Evolutionary conservation across 1,140 invertebrate species (phyloP).

Genomic region (Temnothorax curvispinosus): DNA sequence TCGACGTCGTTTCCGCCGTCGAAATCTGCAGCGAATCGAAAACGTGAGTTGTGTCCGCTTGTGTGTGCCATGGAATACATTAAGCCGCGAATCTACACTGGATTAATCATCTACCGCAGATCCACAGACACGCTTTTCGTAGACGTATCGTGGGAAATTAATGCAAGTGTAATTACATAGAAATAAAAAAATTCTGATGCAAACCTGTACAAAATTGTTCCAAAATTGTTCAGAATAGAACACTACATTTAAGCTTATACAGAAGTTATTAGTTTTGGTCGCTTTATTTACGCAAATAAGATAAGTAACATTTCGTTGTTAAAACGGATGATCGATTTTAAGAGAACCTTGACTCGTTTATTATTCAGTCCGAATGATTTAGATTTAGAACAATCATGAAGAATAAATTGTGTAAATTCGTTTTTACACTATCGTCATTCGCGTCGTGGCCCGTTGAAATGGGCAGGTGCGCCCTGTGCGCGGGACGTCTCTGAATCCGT

Average conservation of each 20-base stretch:
- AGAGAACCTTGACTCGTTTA: background rate
- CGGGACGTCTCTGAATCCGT: constrained; percentile 34
- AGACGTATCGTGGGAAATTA: background rate
- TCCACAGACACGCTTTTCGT: background rate
- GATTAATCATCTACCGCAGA: constrained; percentile 33
- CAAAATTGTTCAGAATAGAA: background rate
- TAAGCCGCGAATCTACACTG: constrained; percentile 22
- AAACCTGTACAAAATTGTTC: background rate
- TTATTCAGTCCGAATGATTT: background rate
- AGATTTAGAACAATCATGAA: background rate
- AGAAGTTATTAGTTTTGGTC: background rate
- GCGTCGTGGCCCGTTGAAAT: constrained; percentile 61
- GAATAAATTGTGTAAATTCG: constrained; percentile 13
- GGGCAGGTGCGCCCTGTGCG: constrained; percentile 33
- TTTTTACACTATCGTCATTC: constrained; percentile 50
- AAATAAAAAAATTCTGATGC: background rate
- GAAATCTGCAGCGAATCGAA: constrained; percentile 6
- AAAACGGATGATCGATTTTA: background rate
- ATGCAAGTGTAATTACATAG: background rate
- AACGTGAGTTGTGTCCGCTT: background rate
- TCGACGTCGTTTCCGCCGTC: constrained; percentile 5
- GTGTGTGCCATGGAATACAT: constrained; percentile 10
- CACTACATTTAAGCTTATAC: background rate
- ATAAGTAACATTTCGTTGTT: background rate
- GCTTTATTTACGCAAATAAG: background rate